These are phyloP conservation scores for Synanthedon andrenaeformis DNA, from an alignment of 2,888 invertebrate species.

Conservation along the genomic window DNA sequence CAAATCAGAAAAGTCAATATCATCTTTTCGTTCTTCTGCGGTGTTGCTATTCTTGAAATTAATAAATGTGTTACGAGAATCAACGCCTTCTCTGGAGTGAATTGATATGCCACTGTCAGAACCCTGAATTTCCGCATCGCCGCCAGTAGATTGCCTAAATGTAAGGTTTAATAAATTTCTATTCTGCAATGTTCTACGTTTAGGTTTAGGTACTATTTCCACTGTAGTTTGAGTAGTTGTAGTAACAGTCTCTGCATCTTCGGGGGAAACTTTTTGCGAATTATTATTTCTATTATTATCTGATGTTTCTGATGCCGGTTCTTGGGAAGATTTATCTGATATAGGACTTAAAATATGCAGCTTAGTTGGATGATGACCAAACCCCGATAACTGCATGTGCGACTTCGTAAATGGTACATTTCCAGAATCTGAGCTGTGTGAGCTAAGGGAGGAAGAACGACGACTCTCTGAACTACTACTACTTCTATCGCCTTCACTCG, in stretches of 20 bases:
- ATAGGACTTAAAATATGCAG: constrained; percentile 89
- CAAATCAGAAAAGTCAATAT: constrained; percentile 80
- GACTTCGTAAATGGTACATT: constrained; percentile 72
- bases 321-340: constrained; percentile 90
- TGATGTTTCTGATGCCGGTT: constrained; percentile 85
- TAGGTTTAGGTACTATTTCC: constrained; percentile 68
- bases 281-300: constrained; percentile 85
- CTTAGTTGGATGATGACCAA: constrained; percentile 80
- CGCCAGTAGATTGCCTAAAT: constrained; percentile 73
- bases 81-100: constrained; percentile 84
- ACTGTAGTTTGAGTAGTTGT: constrained; percentile 56
- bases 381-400: constrained; percentile 74
- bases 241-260: constrained; percentile 65
- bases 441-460: constrained; percentile 85
- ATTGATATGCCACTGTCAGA: constrained; percentile 91
- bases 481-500: constrained; percentile 88
- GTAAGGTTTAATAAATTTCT: constrained; percentile 79
- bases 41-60: constrained; percentile 73
- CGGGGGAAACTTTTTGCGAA: constrained; percentile 82
- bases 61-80: constrained; percentile 73
- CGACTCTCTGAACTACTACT: constrained; percentile 87
- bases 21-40: constrained; percentile 60
- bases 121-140: constrained; percentile 83
- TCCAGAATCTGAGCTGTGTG: constrained; percentile 86
- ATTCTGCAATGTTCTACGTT: constrained; percentile 79